Evolutionary conservation across 1,140 invertebrate genomes (phyloP), one percentile per base, ranked within the genome.

Genomic region (Myzus persicae): DNA sequence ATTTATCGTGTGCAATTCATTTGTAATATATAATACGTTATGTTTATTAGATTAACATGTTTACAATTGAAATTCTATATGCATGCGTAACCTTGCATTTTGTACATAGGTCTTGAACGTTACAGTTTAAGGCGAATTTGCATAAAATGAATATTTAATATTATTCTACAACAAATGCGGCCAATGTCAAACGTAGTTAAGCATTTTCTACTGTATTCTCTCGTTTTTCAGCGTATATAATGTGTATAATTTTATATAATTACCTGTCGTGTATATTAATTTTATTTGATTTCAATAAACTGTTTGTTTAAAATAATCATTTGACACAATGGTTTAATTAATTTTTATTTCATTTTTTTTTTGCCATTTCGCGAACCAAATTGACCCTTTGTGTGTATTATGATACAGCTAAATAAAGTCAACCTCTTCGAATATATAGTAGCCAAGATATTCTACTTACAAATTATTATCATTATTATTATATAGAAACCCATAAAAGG

Each of bases 91-190:
- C 42, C 44, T 87, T 87, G 85, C 14, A 46, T 46, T 46, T 44
- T n/a, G 18, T 46, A 87, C 44, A 87, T 20, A 46, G 85, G 85
- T 87, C 85, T 46, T n/a, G 85, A n/a, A 31, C 42, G 85, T n/a
- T 87, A n/a, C 20, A 46, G 31, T 87, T 87, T 87, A 20, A 87
- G 18, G n/a, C 9, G 44, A 36, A 87, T 87, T 87, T 46, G 24
- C 85, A 87, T 87, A 87, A 87, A 87, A 36, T n/a, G 85, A 87
- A 87, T 87, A 87, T n/a, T 31, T 87, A 84, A 84, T 87, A 18
- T 87, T 85, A 31, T 87, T n/a, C 31, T 87, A n/a, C 31, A 87
- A 46, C 31, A 36, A 87, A n/a, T 87, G 44, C 31, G 85, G 85
- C 18, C 42, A 87, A 87, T 87, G 85, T 46, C 85, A 87, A 87